phyloP scores from a whole-genome alignment of 2,888 invertebrate genomes.

The Ichneumon xanthorius region DNA sequence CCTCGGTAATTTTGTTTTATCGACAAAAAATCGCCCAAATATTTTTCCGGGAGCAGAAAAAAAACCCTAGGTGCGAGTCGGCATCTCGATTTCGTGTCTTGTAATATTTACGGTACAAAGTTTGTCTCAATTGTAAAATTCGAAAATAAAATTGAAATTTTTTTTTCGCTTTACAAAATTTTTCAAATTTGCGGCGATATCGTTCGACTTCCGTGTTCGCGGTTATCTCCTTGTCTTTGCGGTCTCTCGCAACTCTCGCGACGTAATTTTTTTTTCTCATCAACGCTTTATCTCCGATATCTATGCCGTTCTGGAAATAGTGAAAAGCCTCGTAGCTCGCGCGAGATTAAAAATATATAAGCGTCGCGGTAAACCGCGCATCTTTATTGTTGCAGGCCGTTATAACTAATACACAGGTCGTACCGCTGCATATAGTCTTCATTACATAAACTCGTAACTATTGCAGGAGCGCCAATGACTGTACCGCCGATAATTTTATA shows the following conservation, averaged over 20 bases:
- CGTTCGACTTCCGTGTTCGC: neutral
- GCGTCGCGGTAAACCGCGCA: neutral
- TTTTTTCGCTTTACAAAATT: neutral
- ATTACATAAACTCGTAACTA: conserved; percentile 50
- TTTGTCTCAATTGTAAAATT: too few relatives aligned
- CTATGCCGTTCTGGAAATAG: neutral
- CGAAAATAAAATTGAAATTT: too few relatives aligned
- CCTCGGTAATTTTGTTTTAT: too few relatives aligned
- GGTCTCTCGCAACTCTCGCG: neutral
- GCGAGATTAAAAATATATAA: neutral
- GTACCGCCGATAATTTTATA: conserved; percentile 31
- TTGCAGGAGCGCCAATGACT: conserved; percentile 39
- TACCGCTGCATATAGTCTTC: neutral
- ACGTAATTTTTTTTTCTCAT: neutral
- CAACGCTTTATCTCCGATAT: neutral
- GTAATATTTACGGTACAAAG: too few relatives aligned
- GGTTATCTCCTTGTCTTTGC: neutral
- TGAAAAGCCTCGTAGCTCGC: neutral
- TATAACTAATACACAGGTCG: neutral
- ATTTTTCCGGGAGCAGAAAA: too few relatives aligned
- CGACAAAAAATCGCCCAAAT: too few relatives aligned
- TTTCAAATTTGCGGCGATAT: too few relatives aligned
- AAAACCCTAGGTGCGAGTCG: too few relatives aligned
- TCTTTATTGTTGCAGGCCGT: neutral
- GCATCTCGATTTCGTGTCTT: too few relatives aligned